Evolutionary conservation across 2,888 invertebrate genomes (phyloP), one percentile per base, ranked within the genome.

Genomic region (Leptinotarsa peninsularis): DNA sequence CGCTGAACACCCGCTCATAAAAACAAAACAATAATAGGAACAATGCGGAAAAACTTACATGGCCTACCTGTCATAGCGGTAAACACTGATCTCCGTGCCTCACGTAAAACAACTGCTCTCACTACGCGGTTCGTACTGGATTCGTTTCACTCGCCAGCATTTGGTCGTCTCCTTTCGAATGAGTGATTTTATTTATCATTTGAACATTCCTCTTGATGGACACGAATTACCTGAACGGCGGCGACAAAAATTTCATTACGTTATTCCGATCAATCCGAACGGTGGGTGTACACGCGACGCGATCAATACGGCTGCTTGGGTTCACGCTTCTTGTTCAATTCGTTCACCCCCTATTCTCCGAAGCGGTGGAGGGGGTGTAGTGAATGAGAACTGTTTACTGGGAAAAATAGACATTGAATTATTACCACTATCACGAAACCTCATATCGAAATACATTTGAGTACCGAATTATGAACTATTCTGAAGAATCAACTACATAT

Each of bases 241-340:
- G 49, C 60, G 18, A 71, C 74, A 68, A 71, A 71, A 67, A 75
- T 75, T 75, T 67, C 71, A 71, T 71, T 71, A 60, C 58, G 71
- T 60, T 71, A 68, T 75, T 63, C 33, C 63, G 63, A 63, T 63
- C 63, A 63, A 63, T 63, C 43, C 43, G 43, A 33, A 17, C 27
- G 13, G 63, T 63, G 63, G 63, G 63, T 63, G 63, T 63, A 33
- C 33, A 63, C 43, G 33, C 60, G 60, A 60, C 60, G 60, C 63
- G 63, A 63, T 63, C 63, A 43, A 63, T 63, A 63, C 63, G 0
- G 43, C 43, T 18, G 63, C 17, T 27, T 43, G 63, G 63, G 33
- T 33, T 17, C 63, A 17, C 63, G 63, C 63, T 63, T 23, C 1
- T 17, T 63, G n/a, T 63, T 63, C 63, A 33, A 63, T 63, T 63